Evolutionary conservation across 1,140 invertebrate genomes (phyloP).

Genomic region (Theocolax elegans): DNA sequence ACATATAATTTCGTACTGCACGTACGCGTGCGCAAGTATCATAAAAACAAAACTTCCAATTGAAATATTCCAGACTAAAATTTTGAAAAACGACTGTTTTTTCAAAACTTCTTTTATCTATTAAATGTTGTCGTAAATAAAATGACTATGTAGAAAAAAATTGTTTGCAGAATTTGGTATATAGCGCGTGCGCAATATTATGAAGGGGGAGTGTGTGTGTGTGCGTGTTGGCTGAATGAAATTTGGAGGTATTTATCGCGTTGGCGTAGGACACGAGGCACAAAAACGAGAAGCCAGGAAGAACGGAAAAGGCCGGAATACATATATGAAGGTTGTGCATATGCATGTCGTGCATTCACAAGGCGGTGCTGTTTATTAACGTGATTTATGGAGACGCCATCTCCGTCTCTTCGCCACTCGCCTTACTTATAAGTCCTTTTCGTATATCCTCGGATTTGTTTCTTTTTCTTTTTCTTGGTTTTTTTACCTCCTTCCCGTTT

Average conservation of each 20-base stretch:
- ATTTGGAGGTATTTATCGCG: conserved; percentile 34
- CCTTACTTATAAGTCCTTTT: conserved; percentile 26
- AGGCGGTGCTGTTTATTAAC: conserved; percentile 51
- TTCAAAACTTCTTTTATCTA: too few species aligned
- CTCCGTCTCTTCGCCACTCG: conserved; percentile 26
- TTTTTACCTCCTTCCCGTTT: conserved; percentile 35
- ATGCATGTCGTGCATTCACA: conserved; percentile 41
- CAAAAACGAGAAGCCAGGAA: conserved; percentile 3
- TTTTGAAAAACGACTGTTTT: too few species aligned
- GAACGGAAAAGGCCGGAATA: conserved; percentile 12
- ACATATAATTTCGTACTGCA: too few species aligned
- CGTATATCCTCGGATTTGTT: conserved; percentile 22
- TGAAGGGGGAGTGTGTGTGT: too few species aligned
- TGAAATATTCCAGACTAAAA: too few species aligned
- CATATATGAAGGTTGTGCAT: conserved; percentile 37
- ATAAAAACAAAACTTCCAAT: too few species aligned
- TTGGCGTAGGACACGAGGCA: conserved; percentile 8
- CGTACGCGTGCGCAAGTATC: too few species aligned
- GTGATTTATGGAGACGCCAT: conserved; percentile 52
- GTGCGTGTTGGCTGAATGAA: conserved; percentile 18
- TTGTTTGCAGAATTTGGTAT: too few species aligned
- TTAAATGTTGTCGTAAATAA: too few species aligned
- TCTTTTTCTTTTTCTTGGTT: conserved; percentile 10
- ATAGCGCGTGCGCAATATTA: too few species aligned
- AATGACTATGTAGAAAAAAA: too few species aligned